These are phyloP conservation scores for Didymodactylos carnosus DNA, from an alignment of 2,888 invertebrate species.

Conservation along the genomic window DNA sequence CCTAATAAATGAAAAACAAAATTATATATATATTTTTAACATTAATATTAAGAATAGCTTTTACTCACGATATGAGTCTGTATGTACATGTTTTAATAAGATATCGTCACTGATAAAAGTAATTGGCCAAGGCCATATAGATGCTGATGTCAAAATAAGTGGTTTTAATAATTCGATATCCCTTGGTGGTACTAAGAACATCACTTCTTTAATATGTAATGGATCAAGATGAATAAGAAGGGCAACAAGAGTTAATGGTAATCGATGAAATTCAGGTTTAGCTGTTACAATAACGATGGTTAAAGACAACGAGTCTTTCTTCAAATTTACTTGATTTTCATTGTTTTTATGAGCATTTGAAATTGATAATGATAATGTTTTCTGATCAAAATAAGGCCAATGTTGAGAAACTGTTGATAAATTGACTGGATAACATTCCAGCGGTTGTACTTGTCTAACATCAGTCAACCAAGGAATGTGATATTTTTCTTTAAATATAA, in stretches of 20 bases:
- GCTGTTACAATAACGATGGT: not conserved
- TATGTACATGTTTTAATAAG: not conserved
- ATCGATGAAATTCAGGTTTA: not conserved
- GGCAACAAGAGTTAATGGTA: not conserved
- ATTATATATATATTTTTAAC: too few relatives aligned
- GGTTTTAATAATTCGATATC: not conserved
- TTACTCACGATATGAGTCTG: not conserved
- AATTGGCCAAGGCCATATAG: not conserved
- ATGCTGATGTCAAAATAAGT: not conserved
- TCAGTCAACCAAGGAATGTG: not conserved
- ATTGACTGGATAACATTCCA: not conserved
- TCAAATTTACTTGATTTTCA: too few relatives aligned
- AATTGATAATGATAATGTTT: too few relatives aligned
- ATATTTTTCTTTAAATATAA: not conserved
- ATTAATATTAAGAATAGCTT: too few relatives aligned
- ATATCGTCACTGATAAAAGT: not conserved
- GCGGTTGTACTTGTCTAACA: not conserved
- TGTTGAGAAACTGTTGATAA: not conserved
- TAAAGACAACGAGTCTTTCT: too few relatives aligned
- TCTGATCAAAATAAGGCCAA: not conserved
- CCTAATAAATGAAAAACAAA: too few relatives aligned
- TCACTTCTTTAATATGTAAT: not conserved
- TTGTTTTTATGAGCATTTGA: too few relatives aligned
- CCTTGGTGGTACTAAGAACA: not conserved
- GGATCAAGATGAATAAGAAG: not conserved